Evolutionary conservation across 2,113 vertebrate species (phyloP).

Genomic region (Nothoprocta pentlandii): DNA sequence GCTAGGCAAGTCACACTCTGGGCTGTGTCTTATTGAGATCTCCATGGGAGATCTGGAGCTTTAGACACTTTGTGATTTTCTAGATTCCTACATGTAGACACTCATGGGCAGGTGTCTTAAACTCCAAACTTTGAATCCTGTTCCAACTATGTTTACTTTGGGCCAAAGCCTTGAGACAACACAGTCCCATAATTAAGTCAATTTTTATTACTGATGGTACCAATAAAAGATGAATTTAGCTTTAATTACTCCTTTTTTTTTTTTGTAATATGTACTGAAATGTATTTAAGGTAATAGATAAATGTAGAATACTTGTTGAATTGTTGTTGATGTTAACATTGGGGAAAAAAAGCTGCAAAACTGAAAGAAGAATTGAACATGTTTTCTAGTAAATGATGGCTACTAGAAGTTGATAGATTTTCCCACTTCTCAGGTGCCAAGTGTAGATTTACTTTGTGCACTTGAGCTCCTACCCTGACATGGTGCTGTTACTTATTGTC

Average conservation of each 20-base stretch:
- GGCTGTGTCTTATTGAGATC: not conserved
- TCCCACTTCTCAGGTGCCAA: not conserved
- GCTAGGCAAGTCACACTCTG: not conserved
- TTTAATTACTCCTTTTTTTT: not conserved
- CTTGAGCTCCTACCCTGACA: not conserved
- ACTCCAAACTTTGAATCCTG: not conserved
- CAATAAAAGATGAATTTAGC: not conserved
- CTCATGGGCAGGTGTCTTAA: not conserved
- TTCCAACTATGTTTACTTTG: not conserved
- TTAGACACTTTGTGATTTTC: not conserved
- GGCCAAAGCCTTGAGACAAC: not conserved
- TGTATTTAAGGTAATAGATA: not conserved
- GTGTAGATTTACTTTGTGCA: not conserved
- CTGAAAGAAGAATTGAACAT: not conserved
- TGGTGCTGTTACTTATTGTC: not conserved
- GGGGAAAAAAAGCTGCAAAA: not conserved
- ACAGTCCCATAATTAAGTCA: not conserved
- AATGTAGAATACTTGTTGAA: not conserved
- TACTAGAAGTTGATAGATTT: not conserved
- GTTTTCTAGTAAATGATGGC: not conserved
- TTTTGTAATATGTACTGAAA: not conserved
- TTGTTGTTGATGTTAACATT: not conserved
- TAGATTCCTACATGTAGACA: not conserved
- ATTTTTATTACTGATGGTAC: not conserved
- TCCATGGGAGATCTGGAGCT: not conserved